Evolutionary conservation across 2,888 invertebrate genomes (phyloP), one percentile per base, ranked within the genome.

Genomic region (Tipula lateralis): DNA sequence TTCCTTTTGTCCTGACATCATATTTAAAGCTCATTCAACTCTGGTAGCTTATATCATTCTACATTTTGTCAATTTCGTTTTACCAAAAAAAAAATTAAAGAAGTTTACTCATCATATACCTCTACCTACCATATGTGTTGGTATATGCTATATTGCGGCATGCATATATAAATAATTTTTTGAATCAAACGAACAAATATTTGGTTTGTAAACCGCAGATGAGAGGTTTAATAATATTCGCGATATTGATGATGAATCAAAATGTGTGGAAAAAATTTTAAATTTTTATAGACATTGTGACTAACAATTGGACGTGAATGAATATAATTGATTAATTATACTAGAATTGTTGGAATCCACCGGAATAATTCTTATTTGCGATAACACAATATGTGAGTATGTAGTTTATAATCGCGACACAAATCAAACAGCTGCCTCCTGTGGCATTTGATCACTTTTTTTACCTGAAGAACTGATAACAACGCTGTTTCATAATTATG

Each of bases 1-100:
- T 66, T 66, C 66, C 66, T 66, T 66, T 66, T 66, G 19, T 66
- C 66, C 66, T 66, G 66, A 66, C 66, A 66, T 66, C 66, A 66
- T 24, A 66, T 16, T 9, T 44, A n/a, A 44, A 66, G 66, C 66
- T 66, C 66, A 24, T 66, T 66, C 66, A 66, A 6, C 66, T 66
- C 66, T 66, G 19, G 1, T 7, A n/a, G 66, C 66, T 66, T 66
- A 66, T 66, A 66, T 66, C 66, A 66, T 66, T 66, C 66, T 66
- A 24, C n/a, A 24, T 24, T 13, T 66, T 66, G 7, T 66, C 9
- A 66, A 66, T n/a, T 66, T 66, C 66, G 24, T 66, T 66, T 66
- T 66, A 66, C 66, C 66, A 66, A 66, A 66, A 66, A 66, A 9
- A 9, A 66, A 66, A 24, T 66, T n/a, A 24, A 66, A 3, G 12